These are phyloP conservation scores for Periophthalmus magnuspinnatus DNA, from an alignment of 2,797 vertebrate species.

Conservation along the genomic window DNA sequence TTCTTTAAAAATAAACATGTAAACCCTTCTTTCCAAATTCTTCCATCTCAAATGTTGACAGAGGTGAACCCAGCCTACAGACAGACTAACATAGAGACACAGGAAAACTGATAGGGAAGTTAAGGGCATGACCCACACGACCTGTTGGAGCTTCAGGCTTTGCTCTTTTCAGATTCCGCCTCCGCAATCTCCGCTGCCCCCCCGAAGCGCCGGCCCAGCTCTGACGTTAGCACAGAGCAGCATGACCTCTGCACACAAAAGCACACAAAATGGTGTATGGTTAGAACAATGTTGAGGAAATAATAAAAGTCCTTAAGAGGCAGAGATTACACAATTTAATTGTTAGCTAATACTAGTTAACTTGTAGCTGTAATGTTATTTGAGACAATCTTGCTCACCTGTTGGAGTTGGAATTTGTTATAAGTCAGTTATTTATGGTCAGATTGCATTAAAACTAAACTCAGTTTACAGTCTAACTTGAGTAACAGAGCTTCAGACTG, in stretches of 20 bases:
- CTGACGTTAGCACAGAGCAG: conserved; percentile 82
- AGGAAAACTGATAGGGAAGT: neutral
- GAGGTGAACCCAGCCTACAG: neutral
- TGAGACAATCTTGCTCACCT: too few species aligned
- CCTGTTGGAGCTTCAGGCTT: conserved; percentile 64
- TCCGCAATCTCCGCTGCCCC: conserved; percentile 44
- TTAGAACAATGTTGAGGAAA: too few species aligned
- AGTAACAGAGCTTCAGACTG: too few species aligned
- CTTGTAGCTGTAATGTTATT: too few species aligned
- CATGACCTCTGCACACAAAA: conserved; percentile 83
- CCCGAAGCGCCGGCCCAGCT: conserved; percentile 81
- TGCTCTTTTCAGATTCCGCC: conserved; percentile 79
- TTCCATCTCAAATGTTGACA: neutral
- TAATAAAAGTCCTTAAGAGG: too few species aligned
- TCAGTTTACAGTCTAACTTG: too few species aligned
- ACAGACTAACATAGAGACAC: neutral
- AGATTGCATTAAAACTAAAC: too few species aligned
- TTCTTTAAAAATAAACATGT: neutral
- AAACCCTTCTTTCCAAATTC: neutral
- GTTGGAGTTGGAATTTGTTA: too few species aligned
- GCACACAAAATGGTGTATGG: neutral
- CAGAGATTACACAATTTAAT: too few species aligned
- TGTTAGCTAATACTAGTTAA: too few species aligned
- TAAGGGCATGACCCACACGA: neutral
- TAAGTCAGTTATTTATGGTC: too few species aligned